Percentiles rank a stretch among this genome's conserved stretches.
phyloP scores from a whole-genome alignment of 2,113 vertebrate species.

The Aspidoscelis tigris region DNA sequence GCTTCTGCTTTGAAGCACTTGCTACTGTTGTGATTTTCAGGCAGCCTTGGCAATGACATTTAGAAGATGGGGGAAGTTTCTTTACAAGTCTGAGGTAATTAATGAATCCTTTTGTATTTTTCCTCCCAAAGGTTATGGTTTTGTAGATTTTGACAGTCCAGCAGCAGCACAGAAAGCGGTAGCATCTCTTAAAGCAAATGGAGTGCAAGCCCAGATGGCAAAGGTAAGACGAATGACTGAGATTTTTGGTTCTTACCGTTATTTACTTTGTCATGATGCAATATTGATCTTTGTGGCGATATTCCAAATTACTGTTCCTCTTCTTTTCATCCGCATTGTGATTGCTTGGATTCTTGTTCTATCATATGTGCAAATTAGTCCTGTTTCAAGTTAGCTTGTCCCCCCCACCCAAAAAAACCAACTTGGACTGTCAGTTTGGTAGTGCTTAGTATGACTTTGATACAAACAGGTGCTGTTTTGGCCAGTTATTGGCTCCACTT shows the following conservation, averaged over 20 bases:
- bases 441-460: not conserved
- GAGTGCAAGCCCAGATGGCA: conserved; percentile 99
- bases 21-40: not conserved
- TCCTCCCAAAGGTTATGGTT: conserved; percentile 90
- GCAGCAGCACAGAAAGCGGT: conserved; percentile 99
- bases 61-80: fast-evolving
- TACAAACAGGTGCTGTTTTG: not conserved
- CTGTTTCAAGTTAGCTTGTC: not conserved
- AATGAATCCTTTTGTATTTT: conserved; percentile 49
- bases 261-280: not conserved
- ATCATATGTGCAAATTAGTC: not conserved
- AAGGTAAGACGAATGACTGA: conserved; percentile 83
- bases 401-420: too few relatives aligned
- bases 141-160: conserved; percentile 99
- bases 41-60: not conserved
- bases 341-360: not conserved
- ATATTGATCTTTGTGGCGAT: not conserved
- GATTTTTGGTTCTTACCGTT: not conserved
- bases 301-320: conserved; percentile 12
- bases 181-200: conserved; percentile 95
- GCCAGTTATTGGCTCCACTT: not conserved
- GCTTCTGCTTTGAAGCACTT: not conserved
- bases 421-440: not conserved
- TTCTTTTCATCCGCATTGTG: conserved; percentile 6
- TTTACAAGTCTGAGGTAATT: not conserved